Evolutionary conservation across 2,797 vertebrate species (phyloP).

Genomic region (Clarias laeviceps): DNA sequence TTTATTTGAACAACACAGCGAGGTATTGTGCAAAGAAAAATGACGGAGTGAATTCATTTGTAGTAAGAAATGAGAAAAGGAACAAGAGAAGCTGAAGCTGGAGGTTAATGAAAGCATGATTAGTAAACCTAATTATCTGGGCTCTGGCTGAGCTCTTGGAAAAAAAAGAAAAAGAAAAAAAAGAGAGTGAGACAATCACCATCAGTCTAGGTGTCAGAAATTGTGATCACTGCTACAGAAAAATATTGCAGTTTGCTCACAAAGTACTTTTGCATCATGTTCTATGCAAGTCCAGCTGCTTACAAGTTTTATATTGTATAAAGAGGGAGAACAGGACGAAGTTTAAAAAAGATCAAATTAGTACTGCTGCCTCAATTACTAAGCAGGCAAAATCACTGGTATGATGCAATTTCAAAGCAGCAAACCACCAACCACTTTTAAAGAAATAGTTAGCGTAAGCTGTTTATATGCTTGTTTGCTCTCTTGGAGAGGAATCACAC

Average conservation of each 20-base stretch:
- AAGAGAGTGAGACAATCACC: constrained; percentile 42
- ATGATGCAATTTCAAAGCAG: neutral
- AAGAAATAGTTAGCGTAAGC: neutral
- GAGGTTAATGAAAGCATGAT: constrained; percentile 68
- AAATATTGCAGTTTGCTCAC: constrained; percentile 37
- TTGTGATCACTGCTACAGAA: constrained; percentile 35
- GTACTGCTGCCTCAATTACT: neutral
- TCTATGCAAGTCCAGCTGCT: constrained; percentile 20
- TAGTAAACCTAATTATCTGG: constrained; percentile 73
- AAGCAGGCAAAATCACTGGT: neutral
- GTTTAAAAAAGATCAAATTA: neutral
- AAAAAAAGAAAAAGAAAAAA: constrained; percentile 32
- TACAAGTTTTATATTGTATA: neutral
- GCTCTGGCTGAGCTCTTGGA: constrained; percentile 52
- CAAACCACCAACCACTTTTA: no score
- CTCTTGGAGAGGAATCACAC: neutral
- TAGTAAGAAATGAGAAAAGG: constrained; percentile 41
- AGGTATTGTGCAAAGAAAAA: constrained; percentile 49
- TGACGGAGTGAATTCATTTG: constrained; percentile 26
- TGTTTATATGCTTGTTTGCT: neutral
- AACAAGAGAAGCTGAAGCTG: constrained; percentile 49
- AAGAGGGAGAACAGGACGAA: neutral
- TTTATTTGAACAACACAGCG: constrained; percentile 59
- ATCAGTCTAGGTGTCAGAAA: constrained; percentile 50
- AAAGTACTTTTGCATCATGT: constrained; percentile 33